Evolutionary conservation across 2,888 invertebrate species (phyloP).

Genomic region (Aquatica leii): DNA sequence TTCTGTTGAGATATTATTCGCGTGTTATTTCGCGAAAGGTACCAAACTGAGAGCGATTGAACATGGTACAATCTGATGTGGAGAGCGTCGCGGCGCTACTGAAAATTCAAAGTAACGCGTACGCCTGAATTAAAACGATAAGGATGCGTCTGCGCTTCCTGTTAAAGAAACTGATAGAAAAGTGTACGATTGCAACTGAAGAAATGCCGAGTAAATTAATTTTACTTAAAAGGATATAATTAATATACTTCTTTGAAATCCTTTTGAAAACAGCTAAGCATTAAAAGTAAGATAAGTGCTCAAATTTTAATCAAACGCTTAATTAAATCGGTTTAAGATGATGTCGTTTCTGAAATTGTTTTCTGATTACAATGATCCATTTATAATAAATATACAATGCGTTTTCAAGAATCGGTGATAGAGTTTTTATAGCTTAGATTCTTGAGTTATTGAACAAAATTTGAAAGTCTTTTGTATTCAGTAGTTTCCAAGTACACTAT

Average conservation of each 20-base stretch:
- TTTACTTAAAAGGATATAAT: conserved; percentile 23
- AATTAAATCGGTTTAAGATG: conserved; percentile 25
- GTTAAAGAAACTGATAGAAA: conserved; percentile 16
- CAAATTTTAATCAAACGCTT: conserved; percentile 22
- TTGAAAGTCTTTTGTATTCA: too few relatives aligned
- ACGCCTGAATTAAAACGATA: conserved; percentile 37
- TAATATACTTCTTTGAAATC: conserved; percentile 18
- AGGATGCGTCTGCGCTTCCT: conserved; percentile 26
- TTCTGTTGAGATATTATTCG: too few relatives aligned
- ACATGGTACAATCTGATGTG: conserved; percentile 16
- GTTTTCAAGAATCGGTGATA: too few relatives aligned
- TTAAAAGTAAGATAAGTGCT: conserved; percentile 18
- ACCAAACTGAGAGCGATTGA: not conserved
- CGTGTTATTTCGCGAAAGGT: conserved; percentile 17
- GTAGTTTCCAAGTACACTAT: too few relatives aligned
- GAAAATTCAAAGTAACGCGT: conserved; percentile 27
- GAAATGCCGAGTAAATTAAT: conserved; percentile 16
- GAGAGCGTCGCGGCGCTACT: conserved; percentile 41
- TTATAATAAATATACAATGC: conserved; percentile 18
- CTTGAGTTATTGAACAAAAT: too few relatives aligned
- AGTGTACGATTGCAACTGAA: conserved; percentile 19
- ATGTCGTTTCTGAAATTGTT: conserved; percentile 17
- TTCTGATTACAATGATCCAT: conserved; percentile 17
- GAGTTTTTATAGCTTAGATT: too few relatives aligned
- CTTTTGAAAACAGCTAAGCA: conserved; percentile 17